phyloP scores from a whole-genome alignment of 1,140 invertebrate genomes.

The Drosophila orosa region DNA sequence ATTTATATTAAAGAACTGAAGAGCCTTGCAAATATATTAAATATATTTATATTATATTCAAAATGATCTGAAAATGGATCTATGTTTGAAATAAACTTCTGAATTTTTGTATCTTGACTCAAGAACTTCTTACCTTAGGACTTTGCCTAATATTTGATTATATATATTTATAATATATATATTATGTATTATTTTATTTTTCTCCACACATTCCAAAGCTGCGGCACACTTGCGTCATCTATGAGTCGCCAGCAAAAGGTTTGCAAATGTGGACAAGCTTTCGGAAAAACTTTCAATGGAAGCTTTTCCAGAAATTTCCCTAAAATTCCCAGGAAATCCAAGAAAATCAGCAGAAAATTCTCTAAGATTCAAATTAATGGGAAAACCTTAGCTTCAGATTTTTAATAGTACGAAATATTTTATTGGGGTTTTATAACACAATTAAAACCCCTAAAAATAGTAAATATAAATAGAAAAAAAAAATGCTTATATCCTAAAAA shows the following conservation, averaged over 20 bases:
- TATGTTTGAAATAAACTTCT: no score
- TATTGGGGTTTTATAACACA: neutral
- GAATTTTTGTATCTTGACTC: no score
- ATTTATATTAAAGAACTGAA: no score
- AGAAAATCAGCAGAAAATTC: neutral
- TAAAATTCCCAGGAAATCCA: neutral
- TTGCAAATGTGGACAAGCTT: neutral
- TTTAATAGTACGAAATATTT: neutral
- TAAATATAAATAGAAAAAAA: conserved; percentile 8
- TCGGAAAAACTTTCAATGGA: neutral
- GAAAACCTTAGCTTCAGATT: neutral
- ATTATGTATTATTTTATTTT: neutral
- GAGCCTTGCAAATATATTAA: no score
- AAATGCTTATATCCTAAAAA: neutral
- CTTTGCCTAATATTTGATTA: no score
- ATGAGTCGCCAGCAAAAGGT: neutral
- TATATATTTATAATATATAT: no score
- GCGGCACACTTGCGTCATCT: conserved; percentile 7
- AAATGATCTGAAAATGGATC: no score
- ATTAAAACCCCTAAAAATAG: neutral
- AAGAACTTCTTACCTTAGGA: no score
- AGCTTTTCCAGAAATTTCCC: neutral
- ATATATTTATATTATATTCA: no score
- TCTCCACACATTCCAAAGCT: neutral
- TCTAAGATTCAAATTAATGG: conserved; percentile 38